Conservation (phyloP, 2,888 invertebrate genomes). For the Calliphora vomitoria region DNA sequence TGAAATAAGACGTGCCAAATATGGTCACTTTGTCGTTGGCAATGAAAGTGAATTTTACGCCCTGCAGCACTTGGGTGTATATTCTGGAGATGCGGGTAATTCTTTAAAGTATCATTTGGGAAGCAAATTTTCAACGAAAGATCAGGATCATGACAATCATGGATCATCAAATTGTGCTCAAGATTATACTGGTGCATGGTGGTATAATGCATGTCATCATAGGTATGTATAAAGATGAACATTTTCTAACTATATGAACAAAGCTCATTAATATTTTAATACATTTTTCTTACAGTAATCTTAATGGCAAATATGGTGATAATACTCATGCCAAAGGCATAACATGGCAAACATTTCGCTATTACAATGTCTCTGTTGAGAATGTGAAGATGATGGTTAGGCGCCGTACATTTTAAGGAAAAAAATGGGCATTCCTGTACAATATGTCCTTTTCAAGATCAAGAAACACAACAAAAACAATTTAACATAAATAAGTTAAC, state of each 20-base stretch:
- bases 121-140: conserved; percentile 21
- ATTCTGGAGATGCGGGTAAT: conserved; percentile 42
- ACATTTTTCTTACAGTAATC: conserved; percentile 11
- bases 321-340: conserved; percentile 9
- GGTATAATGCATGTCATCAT: conserved; percentile 19
- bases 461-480: too few species aligned
- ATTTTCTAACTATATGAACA: too few species aligned
- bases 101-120: conserved; percentile 20
- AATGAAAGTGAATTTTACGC: neutral
- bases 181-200: conserved; percentile 18
- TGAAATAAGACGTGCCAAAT: neutral
- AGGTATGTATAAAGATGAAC: neutral
- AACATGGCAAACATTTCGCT: neutral
- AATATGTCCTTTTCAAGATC: too few species aligned
- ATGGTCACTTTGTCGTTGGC: conserved; percentile 17
- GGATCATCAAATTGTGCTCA: neutral
- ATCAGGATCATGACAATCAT: neutral
- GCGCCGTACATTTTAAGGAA: neutral
- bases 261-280: too few species aligned
- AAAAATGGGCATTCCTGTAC: too few species aligned
- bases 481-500: too few species aligned
- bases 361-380: neutral
- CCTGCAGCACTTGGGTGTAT: conserved; percentile 9
- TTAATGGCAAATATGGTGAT: conserved; percentile 42
- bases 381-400: conserved; percentile 42